These are phyloP conservation scores for Hippoglossus stenolepis DNA, from an alignment of 2,113 vertebrate species.

Conservation along the genomic window DNA sequence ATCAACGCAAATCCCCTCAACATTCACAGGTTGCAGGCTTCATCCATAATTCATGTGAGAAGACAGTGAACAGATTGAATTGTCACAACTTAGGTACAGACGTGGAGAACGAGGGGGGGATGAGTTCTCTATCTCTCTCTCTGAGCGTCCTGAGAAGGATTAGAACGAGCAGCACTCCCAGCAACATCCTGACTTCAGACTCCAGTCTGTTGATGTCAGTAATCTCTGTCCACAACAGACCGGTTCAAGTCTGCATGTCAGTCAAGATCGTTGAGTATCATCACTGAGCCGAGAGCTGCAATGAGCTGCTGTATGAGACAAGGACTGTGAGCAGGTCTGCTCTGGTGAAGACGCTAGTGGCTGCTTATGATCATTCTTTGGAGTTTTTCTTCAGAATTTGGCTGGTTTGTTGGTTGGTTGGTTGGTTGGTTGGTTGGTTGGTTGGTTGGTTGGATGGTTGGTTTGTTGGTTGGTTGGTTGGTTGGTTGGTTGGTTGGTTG, in stretches of 20 bases:
- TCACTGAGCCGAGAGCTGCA: no score
- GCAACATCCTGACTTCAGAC: not conserved
- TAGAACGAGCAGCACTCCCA: constrained; percentile 7
- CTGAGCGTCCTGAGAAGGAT: constrained; percentile 38
- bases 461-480: no score
- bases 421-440: no score
- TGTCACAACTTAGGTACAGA: constrained; percentile 55
- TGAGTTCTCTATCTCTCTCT: constrained; percentile 19
- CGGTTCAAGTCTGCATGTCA: not conserved
- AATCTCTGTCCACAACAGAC: constrained; percentile 21
- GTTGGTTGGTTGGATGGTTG: no score
- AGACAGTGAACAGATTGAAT: constrained; percentile 68
- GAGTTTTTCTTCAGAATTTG: no score
- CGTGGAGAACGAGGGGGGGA: constrained; percentile 22
- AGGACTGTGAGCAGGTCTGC: no score
- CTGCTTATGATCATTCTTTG: no score
- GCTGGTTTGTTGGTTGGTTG: no score
- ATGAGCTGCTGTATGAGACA: no score
- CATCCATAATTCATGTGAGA: constrained; percentile 71
- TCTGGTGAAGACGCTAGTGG: no score
- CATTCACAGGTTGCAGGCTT: constrained; percentile 46
- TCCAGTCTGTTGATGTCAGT: not conserved
- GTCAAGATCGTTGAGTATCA: not conserved
- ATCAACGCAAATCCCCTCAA: constrained; percentile 49
- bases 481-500: no score